Conservation (phyloP, 2,113 vertebrate genomes). For the Hipposideros armiger region DNA sequence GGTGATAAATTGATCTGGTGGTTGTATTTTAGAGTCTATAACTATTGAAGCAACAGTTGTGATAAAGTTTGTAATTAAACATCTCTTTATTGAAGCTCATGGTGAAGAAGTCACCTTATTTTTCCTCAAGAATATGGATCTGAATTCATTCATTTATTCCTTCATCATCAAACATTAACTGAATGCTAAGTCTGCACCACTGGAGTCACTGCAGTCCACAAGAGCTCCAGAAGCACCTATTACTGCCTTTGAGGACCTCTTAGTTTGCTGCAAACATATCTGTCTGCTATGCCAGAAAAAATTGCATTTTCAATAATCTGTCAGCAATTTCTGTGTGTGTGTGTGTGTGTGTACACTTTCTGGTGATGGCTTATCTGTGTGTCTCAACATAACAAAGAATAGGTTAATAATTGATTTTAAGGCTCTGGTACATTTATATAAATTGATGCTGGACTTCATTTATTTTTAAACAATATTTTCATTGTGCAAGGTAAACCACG, state of each 20-base stretch:
- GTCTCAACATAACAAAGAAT: conserved; percentile 74
- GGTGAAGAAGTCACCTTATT: conserved; percentile 50
- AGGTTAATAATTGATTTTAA: conserved; percentile 76
- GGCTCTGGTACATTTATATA: conserved; percentile 40
- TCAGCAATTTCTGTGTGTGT: background rate
- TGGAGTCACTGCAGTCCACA: background rate
- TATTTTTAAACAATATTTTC: conserved; percentile 59
- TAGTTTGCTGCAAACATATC: conserved; percentile 15
- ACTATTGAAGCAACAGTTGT: background rate
- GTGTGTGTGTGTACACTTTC: background rate
- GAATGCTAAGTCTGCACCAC: background rate
- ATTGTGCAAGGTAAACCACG: background rate
- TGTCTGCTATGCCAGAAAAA: conserved; percentile 57
- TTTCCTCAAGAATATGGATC: conserved; percentile 48
- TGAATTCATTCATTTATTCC: conserved; percentile 63
- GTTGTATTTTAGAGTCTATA: conserved; percentile 35
- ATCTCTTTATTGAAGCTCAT: conserved; percentile 58
- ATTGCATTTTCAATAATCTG: conserved; percentile 64
- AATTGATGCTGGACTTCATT: conserved; percentile 31
- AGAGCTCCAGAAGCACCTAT: background rate
- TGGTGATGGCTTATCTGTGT: conserved; percentile 70
- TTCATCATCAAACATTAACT: conserved; percentile 1
- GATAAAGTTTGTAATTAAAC: conserved; percentile 60
- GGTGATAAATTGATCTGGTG: conserved; percentile 30
- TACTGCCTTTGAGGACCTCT: background rate